Evolutionary conservation across 2,113 vertebrate genomes (phyloP), one percentile per base, ranked within the genome.

Genomic region (Colossoma macropomum): DNA sequence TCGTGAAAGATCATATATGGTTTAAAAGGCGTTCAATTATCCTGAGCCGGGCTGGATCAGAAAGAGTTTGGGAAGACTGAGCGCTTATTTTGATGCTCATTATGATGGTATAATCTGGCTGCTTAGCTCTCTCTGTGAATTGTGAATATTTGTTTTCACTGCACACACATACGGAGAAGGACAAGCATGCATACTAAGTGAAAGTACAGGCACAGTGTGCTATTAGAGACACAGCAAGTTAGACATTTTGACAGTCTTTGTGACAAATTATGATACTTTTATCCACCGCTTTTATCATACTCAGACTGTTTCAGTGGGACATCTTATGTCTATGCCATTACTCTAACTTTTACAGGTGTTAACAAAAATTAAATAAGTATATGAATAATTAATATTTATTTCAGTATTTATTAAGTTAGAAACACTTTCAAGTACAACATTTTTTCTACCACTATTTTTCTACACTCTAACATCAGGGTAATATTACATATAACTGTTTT

Each of bases 21-120:
- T 91, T 89, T 88, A 89, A 92, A 90, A 92, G 87, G 90, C 89
- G 80, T 92, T 93, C 89, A 93, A 91, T 94, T 93, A 93, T 62
- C 38, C 79, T 48, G 19, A 71, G 54, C 34, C 1, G 13, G 27
- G 32, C 19, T 60, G 68, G 88, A 84, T 78, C 63, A 65, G 59
- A 62, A 79, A 48, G 28, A 74, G 81, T 78, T 88, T 90, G 86
- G 89, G 79, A 87, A 87, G 87, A 81, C 75, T 79, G 86, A 88
- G 60, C 70, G 80, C 82, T 84, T 86, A 77, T 87, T 84, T 65
- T 90, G 88, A 92, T 90, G 89, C 90, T 88, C 84, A 91, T 93
- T 91, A 93, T 89, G 84, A 89, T 83, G 71, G 81, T 86, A 90
- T 93, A 80, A 93, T 91, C 83, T 84, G 85, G 86, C 41, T 84